Conservation (phyloP, 2,797 vertebrate genomes). For the Toxotes lorentzi region DNA sequence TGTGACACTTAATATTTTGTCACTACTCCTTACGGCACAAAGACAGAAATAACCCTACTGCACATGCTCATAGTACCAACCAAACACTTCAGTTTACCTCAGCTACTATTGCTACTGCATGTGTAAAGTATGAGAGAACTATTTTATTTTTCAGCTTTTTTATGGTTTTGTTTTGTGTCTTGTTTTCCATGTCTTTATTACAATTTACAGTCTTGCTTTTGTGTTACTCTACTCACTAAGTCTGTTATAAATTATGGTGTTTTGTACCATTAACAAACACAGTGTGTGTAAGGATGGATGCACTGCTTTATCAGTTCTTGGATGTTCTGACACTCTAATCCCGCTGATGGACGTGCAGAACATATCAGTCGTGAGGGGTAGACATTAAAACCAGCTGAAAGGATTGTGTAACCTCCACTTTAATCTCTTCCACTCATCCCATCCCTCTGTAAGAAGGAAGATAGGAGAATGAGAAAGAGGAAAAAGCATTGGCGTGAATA, state of each 20-base stretch:
- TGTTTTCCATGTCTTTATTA: background rate
- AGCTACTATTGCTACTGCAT: too few species aligned
- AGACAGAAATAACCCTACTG: background rate
- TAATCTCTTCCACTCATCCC: constrained; percentile 73
- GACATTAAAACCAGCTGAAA: constrained; percentile 77
- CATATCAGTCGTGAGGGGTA: constrained; percentile 66
- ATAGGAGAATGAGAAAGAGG: constrained; percentile 29
- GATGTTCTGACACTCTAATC: constrained; percentile 78
- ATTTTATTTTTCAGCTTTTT: background rate
- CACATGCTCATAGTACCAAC: background rate
- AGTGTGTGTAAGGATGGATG: constrained; percentile 41
- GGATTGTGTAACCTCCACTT: constrained; percentile 76
- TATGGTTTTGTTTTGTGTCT: background rate
- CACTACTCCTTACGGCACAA: background rate
- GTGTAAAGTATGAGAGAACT: background rate
- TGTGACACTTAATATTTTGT: background rate
- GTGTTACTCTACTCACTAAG: background rate
- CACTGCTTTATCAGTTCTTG: constrained; percentile 61
- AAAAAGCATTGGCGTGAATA: constrained; percentile 48
- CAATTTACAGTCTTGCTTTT: background rate
- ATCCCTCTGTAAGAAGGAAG: constrained; percentile 49
- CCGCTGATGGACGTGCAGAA: constrained; percentile 77
- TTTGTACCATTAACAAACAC: background rate
- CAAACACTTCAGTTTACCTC: background rate
- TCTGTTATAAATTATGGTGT: background rate